Evolutionary conservation across 2,113 vertebrate species (phyloP), one percentile per base, ranked within the genome.

Genomic region (Prionailurus bengalensis): DNA sequence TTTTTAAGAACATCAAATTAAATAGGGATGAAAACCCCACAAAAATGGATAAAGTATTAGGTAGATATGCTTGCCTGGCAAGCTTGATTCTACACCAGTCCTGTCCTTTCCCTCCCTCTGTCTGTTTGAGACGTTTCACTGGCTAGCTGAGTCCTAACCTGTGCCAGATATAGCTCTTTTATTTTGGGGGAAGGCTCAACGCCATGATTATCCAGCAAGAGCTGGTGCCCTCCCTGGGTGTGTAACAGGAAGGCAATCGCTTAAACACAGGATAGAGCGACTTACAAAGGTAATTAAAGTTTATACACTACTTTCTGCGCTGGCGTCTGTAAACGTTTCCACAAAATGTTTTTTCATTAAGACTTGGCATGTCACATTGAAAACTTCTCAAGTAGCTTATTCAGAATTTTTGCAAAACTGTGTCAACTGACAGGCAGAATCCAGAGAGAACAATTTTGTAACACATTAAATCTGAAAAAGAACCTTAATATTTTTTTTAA

Each of bases 201-300:
- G 73, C 97, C 96, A 79, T 86, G 95, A 94, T 89, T 95, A 96
- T 68, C 87, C 76, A 82, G 39, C 71, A 51, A 97, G 80, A 86
- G 66, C n/a, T 51, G 39, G 86, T 89, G 81, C 55, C 58, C 79
- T 98, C 51, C 89, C 83, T 97, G 95, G 95, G 70, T 84, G 80
- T 95, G 87, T 86, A 93, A 91, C 65, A 96, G 74, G 80, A 96
- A 97, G 85, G 94, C 80, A 68, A 58, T 65, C 19, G 0, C 83
- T 97, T 98, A 96, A 96, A 96, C 36, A 97, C 79, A 97, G 97
- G 94, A 90, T 53, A 98, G 91, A 94, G 61, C 0, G 0, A 92
- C 88, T 94, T 94, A 92, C 91, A 94, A 96, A 97, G 80, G 80
- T 88, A 94, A 97, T 92, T 93, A 81, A 95, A 90, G 89, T 91